phyloP scores from a whole-genome alignment of 30 jellyfish, hydroid and myxozoan genomes.

The Morbakka virulenta region DNA sequence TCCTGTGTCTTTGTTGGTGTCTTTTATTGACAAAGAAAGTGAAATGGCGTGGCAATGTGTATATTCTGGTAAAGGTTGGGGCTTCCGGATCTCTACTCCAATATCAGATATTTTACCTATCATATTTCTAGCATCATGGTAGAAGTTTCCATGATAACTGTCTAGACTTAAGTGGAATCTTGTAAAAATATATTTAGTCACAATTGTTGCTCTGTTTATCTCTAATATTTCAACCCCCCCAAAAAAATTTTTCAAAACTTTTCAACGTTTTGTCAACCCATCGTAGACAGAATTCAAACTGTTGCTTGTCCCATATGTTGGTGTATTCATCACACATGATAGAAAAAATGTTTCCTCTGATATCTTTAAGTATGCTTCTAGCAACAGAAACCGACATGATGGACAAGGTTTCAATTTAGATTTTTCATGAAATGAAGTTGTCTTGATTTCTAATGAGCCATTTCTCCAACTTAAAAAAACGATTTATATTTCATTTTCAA shows the following conservation, averaged over 20 bases:
- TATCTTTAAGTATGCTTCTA: not conserved
- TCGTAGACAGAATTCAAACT: not conserved
- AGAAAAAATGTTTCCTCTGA: not conserved
- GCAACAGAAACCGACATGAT: not conserved
- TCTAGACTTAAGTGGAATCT: not conserved
- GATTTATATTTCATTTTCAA: too few species aligned
- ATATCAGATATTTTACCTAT: not conserved
- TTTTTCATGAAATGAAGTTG: too few species aligned
- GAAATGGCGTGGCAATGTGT: not conserved
- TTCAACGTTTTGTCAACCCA: not conserved
- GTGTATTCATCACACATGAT: not conserved
- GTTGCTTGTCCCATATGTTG: not conserved
- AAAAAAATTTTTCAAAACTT: not conserved
- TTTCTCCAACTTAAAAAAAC: not conserved
- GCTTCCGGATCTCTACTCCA: not conserved
- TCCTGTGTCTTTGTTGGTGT: not conserved
- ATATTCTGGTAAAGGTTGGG: not conserved
- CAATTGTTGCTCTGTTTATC: not conserved
- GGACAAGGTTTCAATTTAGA: not conserved
- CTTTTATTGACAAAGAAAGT: not conserved
- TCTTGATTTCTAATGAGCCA: not conserved
- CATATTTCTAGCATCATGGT: not conserved
- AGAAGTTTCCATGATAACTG: not conserved
- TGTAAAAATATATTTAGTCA: not conserved
- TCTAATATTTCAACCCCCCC: not conserved